Evolutionary conservation across 2,797 vertebrate species (phyloP), one percentile per base, ranked within the genome.

Genomic region (Distichodus sexfasciatus): DNA sequence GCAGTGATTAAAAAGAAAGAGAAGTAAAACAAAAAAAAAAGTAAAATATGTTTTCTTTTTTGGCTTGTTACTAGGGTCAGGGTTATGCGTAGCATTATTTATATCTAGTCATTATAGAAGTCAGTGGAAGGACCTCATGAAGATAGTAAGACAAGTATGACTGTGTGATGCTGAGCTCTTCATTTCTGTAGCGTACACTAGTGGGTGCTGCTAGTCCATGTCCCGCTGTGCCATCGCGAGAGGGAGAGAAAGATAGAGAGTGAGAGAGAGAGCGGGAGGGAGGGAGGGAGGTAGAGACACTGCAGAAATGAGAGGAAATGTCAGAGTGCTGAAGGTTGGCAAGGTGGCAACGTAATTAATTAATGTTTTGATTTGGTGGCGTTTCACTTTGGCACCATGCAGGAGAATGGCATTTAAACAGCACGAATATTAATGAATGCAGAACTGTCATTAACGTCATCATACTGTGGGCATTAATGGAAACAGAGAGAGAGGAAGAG

Each of bases 191-290:
- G 36, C 6, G 11, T 54, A 59, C 64, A 90, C 87, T 89, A 90
- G 89, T 90, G 89, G 89, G 87, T 83, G 84, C 87, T 91, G 81
- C 81, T 70, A 87, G 78, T 81, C 83, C 83, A 86, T 75, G 74
- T 33, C 74, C 71, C 36, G 36, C 62, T 66, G 46, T 74, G 35
- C 43, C 29, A n/a, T 6, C 29, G 35, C 11, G 10, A 19, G 11
- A 33, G 26, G 33, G 6, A 10, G 19, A 36, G 12, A 48, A 11
- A 36, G 35, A n/a, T 2, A 17, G 57, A 43, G 36, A 60, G 14
- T 41, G 57, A 19, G n/a, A 44, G 23, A 29, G 1, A 36, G 24
- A 60, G 12, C 15, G 57, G 26, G 21, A 60, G 4, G 40, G 57
- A 11, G 17, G 40, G 11, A 33, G 55, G 38, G 21, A 59, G 36